Base-by-base conservation (phyloP, 2,797 vertebrate species). In the Florisuga fusca region DNA sequence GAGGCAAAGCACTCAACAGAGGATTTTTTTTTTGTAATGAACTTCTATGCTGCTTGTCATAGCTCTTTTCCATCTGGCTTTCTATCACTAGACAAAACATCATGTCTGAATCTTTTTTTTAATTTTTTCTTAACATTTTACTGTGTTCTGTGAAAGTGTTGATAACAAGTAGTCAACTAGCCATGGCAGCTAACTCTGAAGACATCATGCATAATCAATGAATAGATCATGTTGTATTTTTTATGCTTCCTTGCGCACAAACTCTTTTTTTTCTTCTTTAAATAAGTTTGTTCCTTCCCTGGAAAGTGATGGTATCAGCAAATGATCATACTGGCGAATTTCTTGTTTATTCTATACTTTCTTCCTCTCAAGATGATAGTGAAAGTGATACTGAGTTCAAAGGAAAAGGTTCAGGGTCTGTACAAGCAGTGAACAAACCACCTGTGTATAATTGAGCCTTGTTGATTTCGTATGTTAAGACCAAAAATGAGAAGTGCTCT, bases 61-160 rank as follows among this genome's bases (percentile, higher is more conserved):
- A 88, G n/a, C 20, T 86, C 29, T 91, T 94, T 94, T 90, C 59
- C 66, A 81, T 91, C 46, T 84, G 72, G 11, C 33, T 75, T 96
- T 33, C 87, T 79, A 45, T 53, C 41, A 20, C 62, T 90, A 89
- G 79, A 71, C 22, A 83, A 83, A 89, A 50, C 18, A 58, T 54
- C 21, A 74, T 71, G 36, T 57, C 41, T 67, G 48, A 50, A 50
- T 58, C 53, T 6, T 41, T 54, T 72, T 58, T 62, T 25, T 5
- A 41, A 14, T 33, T 61, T 82, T 86, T 81, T 33, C 57, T 63
- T 64, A 78, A 26, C 6, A 8, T 34, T 95, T 90, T 89, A 12
- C 7, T 62, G 67, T 50, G 34, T 74, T 93, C 61, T 77, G 21
- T 55, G 76, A 78, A 67, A 15, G 76, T 57, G 10, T 58, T 79